Evolutionary conservation across 2,888 invertebrate genomes (phyloP), one percentile per base, ranked within the genome.

Genomic region (Apodemia mormo): DNA sequence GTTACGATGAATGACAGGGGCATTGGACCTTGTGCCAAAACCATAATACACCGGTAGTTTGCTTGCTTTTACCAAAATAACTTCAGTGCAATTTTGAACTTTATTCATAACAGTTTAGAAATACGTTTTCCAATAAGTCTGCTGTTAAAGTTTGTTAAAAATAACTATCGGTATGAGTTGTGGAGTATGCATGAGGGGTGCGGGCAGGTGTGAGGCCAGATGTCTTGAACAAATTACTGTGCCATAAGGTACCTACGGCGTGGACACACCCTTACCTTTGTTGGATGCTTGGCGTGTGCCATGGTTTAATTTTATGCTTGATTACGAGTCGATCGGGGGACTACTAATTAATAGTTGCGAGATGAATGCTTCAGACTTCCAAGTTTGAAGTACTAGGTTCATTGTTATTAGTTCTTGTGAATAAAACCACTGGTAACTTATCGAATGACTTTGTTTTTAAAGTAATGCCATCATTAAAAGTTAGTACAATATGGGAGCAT

Each of bases 271-370:
- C 92, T 92, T 86, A 88, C 82, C 81, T 84, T 83, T 84, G 86
- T 84, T 79, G 81, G 82, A 79, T 77, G 84, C 85, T 83, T 87
- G 92, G 89, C 92, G 92, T 92, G 92, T 92, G 93, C 92, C 92
- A 90, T 89, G 86, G 87, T 91, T 93, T 92, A 92, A 93, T 93
- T 93, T 93, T 92, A 93, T 91, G 93, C 91, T 92, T 92, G 90
- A 93, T 93, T 93, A 92, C 87, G 79, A 84, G 80, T 81, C 83
- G 82, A 85, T 82, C 83, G 78, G 85, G 82, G 84, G 79, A 76
- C 82, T 83, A 85, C 89, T 90, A 91, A 92, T 92, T 91, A 91
- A 92, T 90, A 84, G 86, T 83, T 85, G 81, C 81, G 85, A 89
- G 89, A 88, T 87, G 86, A 82, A 86, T 82, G 82, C 74, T 72